Evolutionary conservation across 2,888 invertebrate genomes (phyloP), one percentile per base, ranked within the genome.

Genomic region (Callinectes sapidus): DNA sequence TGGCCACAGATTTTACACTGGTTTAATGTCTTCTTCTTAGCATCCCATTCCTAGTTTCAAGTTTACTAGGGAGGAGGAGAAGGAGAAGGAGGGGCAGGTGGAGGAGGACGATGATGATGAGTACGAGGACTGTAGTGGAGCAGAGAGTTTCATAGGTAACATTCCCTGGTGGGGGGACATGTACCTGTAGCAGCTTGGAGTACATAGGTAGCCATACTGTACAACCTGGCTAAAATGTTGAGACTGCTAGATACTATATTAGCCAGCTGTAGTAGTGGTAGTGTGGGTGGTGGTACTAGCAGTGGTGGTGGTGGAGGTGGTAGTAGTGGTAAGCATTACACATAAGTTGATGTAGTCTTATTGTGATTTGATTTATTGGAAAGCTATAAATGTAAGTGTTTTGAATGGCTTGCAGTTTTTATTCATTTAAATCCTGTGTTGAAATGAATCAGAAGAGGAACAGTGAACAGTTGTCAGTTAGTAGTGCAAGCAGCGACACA

Each of bases 141-240:
- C 91, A 42, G 92, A 92, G 28, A 92, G 92, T 71, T 91, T 91
- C 87, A 91, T 92, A 91, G 91, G 92, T 92, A 90, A 92, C 48
- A 8, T 77, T 81, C 35, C 18, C 32, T 10, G 35, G 35, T 16
- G 35, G 18, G 35, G 18, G 81, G 18, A 77, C 32, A 18, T 81
- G 81, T 35, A 13, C 32, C 35, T 35, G 32, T 81, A 81, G 81
- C 35, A 35, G 35, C 35, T 32, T 35, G 81, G 28, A 77, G 28
- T 13, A 13, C 71, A 23, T 28, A 32, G 28, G 5, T 28, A 32
- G 28, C 71, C 13, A 13, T 6, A 28, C 28, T 6, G 8, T 77
- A 2, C 32, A 77, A 0, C 71, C n/a, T 77, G 28, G 28, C 13
- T 77, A 77, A 32, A 77, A 32, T 77, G 71, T 23, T 28, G 23